Conservation (phyloP, 2,797 vertebrate species). For the Limnodromus scolopaceus region DNA sequence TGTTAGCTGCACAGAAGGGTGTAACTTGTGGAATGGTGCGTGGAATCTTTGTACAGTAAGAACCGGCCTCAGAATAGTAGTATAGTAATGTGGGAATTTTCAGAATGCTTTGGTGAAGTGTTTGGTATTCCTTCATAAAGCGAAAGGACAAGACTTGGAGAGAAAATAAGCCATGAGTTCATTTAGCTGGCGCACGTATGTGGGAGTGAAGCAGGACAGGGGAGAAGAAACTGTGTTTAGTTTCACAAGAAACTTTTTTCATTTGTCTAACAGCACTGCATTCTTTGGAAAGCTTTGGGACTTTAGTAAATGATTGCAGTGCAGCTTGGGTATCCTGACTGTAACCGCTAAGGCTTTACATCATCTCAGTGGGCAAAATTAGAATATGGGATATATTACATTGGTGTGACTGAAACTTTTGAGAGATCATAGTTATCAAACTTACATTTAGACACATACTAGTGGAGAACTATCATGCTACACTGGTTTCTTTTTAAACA, state of each 20-base stretch:
- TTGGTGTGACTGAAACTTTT: neutral
- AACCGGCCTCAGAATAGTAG: neutral
- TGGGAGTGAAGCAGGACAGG: neutral
- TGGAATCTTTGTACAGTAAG: neutral
- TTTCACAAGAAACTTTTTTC: neutral
- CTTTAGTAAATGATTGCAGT: neutral
- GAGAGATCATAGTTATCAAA: neutral
- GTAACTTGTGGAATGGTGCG: neutral
- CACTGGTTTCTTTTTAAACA: neutral
- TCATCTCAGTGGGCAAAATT: neutral
- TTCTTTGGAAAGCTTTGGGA: neutral
- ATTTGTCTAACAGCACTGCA: neutral
- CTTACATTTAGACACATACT: neutral
- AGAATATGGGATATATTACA: neutral
- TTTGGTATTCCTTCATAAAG: neutral
- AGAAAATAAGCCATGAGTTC: neutral
- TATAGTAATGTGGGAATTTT: neutral
- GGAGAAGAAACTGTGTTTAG: neutral
- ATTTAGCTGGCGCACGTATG: neutral
- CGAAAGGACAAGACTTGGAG: neutral
- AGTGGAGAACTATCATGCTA: neutral
- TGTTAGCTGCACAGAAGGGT: fast-evolving
- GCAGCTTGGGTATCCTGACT: neutral
- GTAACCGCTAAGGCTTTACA: neutral
- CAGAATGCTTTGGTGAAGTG: neutral